Percentiles rank a stretch among this genome's conserved stretches.
phyloP scores from a whole-genome alignment of 92 coral and sea anemone species.

The Phenganax marumi region DNA sequence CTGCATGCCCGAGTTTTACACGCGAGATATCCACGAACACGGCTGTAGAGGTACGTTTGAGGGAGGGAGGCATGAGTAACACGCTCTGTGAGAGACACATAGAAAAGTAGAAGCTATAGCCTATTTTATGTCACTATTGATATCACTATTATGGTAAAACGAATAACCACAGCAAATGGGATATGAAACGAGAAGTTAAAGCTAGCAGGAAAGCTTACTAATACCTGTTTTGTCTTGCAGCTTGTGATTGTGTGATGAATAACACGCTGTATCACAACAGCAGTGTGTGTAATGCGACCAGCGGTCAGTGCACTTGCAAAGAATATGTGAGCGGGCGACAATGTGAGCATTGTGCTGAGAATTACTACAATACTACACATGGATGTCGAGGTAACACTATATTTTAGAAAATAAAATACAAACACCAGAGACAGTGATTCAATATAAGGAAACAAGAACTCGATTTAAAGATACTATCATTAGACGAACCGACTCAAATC shows the following conservation, averaged over 20 bases:
- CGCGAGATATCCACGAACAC: slow-evolving; percentile 57
- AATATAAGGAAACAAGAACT: neutral
- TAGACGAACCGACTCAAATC: no score
- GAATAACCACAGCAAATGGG: neutral
- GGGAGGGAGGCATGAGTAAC: no score
- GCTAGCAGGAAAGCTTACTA: neutral
- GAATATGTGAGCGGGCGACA: slow-evolving; percentile 73
- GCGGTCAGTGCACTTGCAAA: slow-evolving; percentile 82
- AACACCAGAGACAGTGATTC: neutral
- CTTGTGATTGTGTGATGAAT: slow-evolving; percentile 74
- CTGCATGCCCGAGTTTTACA: slow-evolving; percentile 72
- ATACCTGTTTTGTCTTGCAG: slow-evolving; percentile 2
- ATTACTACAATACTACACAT: slow-evolving; percentile 75
- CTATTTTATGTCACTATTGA: no score
- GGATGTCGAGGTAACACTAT: slow-evolving; percentile 75
- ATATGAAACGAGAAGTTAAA: no score
- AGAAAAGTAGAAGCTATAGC: no score
- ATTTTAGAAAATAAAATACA: no score
- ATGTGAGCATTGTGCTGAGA: slow-evolving; percentile 96
- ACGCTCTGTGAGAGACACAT: no score
- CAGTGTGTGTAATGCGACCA: slow-evolving; percentile 67
- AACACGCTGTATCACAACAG: slow-evolving; percentile 85
- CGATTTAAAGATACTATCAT: no score
- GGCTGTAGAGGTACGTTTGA: slow-evolving; percentile 71
- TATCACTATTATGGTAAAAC: no score